Evolutionary conservation across 1,140 invertebrate species (phyloP).

Genomic region (Calosoma granatense): DNA sequence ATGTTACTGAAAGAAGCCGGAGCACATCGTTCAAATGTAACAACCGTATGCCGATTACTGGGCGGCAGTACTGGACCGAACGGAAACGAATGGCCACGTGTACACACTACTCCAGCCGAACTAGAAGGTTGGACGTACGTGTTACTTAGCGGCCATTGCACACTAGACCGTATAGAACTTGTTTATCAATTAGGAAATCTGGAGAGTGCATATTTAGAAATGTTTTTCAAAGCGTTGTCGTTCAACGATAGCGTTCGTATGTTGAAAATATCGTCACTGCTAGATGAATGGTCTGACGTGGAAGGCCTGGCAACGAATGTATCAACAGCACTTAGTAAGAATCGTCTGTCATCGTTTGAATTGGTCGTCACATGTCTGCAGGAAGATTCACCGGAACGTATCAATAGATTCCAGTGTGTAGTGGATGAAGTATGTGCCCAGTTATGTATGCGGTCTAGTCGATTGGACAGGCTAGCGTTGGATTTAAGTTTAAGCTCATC

Average conservation of each 20-base stretch:
- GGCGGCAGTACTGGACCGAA: constrained; percentile 31
- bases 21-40: constrained; percentile 38
- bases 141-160: constrained; percentile 34
- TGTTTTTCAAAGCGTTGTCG: constrained; percentile 37
- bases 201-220: constrained; percentile 29
- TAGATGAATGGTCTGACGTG: constrained; percentile 37
- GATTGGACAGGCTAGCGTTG: constrained; percentile 38
- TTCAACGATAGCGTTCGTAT: constrained; percentile 37
- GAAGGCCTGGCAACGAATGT: constrained; percentile 36
- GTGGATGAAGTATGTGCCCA: constrained; percentile 41
- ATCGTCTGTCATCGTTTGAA: constrained; percentile 39
- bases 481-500: constrained; percentile 42
- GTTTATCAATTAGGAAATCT: constrained; percentile 39
- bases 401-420: constrained; percentile 42
- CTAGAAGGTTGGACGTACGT: constrained; percentile 40
- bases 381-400: constrained; percentile 31
- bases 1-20: constrained; percentile 40
- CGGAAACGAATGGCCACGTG: constrained; percentile 32
- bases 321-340: constrained; percentile 36
- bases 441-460: constrained; percentile 30
- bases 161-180: constrained; percentile 38
- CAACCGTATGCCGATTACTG: constrained; percentile 37
- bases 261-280: constrained; percentile 37
- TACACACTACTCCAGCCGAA: constrained; percentile 36
- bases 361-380: constrained; percentile 41